Conservation (phyloP, 1,140 invertebrate genomes). For the Oryzaephilus surinamensis region DNA sequence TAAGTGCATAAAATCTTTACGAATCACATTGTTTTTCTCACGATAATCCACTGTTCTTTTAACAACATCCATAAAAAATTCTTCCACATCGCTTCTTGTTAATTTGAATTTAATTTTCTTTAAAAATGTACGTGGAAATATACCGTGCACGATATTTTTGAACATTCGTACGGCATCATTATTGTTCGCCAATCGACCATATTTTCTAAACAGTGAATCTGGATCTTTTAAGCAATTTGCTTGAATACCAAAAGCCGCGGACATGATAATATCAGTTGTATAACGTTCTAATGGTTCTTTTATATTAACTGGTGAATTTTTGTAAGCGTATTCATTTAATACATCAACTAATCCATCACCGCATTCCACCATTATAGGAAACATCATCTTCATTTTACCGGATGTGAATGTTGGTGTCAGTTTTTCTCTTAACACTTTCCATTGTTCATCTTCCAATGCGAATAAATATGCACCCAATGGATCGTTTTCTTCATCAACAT, state of each 20-base stretch:
- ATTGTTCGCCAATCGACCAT: too few relatives aligned
- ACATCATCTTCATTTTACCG: slow-evolving; percentile 40
- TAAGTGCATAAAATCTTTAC: slow-evolving; percentile 43
- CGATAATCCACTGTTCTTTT: slow-evolving; percentile 35
- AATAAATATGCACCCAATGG: slow-evolving; percentile 40
- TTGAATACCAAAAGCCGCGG: slow-evolving; percentile 41
- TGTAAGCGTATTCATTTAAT: slow-evolving; percentile 3
- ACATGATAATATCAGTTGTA: slow-evolving; percentile 41
- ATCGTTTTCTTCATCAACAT: slow-evolving; percentile 38
- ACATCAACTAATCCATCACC: neutral
- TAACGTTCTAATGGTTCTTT: slow-evolving; percentile 35
- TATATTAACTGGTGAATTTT: slow-evolving; percentile 27
- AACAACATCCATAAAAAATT: slow-evolving; percentile 25
- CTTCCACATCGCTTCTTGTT: neutral
- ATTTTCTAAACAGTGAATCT: slow-evolving; percentile 33
- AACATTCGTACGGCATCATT: too few relatives aligned
- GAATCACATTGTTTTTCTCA: slow-evolving; percentile 33
- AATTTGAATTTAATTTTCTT: too few relatives aligned
- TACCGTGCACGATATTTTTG: neutral
- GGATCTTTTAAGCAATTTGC: slow-evolving; percentile 35
- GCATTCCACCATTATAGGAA: slow-evolving; percentile 16
- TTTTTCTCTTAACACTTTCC: slow-evolving; percentile 38
- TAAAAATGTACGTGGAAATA: neutral
- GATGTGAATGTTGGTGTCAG: slow-evolving; percentile 41
- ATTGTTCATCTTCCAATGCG: slow-evolving; percentile 34